These are phyloP conservation scores for Aplysina aerophoba DNA, from an alignment of 37 sponge, comb jelly and placozoan species.

Conservation along the genomic window DNA sequence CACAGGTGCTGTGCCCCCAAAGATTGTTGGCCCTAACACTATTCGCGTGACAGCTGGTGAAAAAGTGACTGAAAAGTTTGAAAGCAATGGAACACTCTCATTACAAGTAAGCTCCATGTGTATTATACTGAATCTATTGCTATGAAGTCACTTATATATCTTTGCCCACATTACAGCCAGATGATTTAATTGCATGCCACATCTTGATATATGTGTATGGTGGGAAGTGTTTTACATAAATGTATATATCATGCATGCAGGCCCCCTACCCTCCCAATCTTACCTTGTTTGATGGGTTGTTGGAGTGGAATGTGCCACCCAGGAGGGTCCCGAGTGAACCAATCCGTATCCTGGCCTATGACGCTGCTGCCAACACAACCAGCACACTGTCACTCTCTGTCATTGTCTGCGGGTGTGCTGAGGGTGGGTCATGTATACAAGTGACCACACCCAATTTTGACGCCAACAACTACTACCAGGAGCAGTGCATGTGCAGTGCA, in stretches of 20 bases:
- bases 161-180: too few relatives aligned
- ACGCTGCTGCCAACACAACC: not conserved
- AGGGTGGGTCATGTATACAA: conserved; percentile 13
- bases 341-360: not conserved
- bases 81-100: conserved; percentile 2
- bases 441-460: conserved; percentile 19
- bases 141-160: too few relatives aligned
- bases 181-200: too few relatives aligned
- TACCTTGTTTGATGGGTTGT: not conserved
- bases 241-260: too few relatives aligned
- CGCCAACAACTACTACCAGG: conserved; percentile 3
- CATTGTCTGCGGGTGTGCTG: not conserved
- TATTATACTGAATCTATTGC: too few relatives aligned
- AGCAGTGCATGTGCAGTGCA: conserved; percentile 10
- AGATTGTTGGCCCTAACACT: not conserved
- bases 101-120: not conserved
- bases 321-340: not conserved
- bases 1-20: not conserved
- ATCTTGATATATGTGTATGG: too few relatives aligned
- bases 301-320: not conserved
- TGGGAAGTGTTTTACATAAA: too few relatives aligned
- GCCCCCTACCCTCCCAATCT: conserved; percentile 9
- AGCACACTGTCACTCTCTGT: conserved; percentile 3
- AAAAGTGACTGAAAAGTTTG: not conserved
- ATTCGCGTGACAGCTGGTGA: not conserved